Evolutionary conservation across 2,113 vertebrate species (phyloP).

Genomic region (Asarcornis scutulata): DNA sequence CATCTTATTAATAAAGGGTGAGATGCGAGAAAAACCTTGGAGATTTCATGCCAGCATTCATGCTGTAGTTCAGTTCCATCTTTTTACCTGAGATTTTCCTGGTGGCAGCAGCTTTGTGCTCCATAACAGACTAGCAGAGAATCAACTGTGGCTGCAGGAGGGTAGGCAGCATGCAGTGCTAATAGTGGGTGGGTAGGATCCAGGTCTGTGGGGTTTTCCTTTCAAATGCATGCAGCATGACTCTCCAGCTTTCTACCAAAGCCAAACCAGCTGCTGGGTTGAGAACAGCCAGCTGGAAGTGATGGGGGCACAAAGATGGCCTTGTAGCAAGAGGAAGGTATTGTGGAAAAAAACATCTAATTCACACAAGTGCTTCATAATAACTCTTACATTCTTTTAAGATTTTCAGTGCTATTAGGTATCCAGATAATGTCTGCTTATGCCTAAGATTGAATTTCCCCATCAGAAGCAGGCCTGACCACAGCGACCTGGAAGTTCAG

Average conservation of each 20-base stretch:
- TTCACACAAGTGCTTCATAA: neutral
- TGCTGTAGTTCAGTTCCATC: neutral
- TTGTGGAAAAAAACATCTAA: neutral
- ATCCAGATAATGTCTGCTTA: neutral
- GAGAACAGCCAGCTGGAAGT: neutral
- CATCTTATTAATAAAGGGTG: neutral
- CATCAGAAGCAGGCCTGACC: neutral
- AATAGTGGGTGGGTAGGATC: neutral
- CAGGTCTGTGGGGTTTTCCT: neutral
- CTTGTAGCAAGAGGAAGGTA: neutral
- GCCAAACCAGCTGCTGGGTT: neutral
- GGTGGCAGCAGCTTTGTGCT: accelerated
- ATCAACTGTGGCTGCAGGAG: neutral
- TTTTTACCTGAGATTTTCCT: neutral
- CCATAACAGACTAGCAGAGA: neutral
- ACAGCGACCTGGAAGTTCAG: neutral
- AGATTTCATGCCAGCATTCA: neutral
- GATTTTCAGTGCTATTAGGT: neutral
- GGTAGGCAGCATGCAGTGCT: neutral
- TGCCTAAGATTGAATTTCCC: neutral
- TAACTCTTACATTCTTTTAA: neutral
- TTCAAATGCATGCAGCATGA: neutral
- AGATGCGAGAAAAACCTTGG: neutral
- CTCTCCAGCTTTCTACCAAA: neutral
- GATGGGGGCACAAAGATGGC: neutral